Conservation (phyloP, 2,113 vertebrate genomes). For the Atherinomorus stipes region DNA sequence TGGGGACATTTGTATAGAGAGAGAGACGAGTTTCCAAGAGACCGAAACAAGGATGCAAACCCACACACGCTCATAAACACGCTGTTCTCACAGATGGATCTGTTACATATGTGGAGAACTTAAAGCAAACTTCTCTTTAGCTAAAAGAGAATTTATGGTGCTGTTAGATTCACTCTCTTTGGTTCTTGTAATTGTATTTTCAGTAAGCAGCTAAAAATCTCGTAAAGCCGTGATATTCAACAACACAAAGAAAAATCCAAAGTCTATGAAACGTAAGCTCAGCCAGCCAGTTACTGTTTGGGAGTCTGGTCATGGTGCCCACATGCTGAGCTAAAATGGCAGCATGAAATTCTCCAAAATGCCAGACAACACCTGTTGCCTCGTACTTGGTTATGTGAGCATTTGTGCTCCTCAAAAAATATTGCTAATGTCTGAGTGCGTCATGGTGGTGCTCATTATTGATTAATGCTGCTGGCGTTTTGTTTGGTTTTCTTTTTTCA, state of each 20-base stretch:
- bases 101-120: too few relatives aligned
- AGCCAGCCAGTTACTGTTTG: not conserved
- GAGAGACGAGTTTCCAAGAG: slow-evolving; percentile 16
- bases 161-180: too few relatives aligned
- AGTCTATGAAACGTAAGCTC: not conserved
- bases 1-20: not conserved
- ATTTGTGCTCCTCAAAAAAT: accelerated
- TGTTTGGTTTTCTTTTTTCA: slow-evolving; percentile 34
- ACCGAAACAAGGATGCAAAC: not conserved
- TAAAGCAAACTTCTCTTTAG: too few relatives aligned
- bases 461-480: slow-evolving; percentile 22
- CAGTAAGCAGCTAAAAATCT: not conserved
- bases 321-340: too few relatives aligned
- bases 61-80: not conserved
- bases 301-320: not conserved
- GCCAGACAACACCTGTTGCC: not conserved
- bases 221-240: too few relatives aligned
- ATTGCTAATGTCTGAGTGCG: not conserved
- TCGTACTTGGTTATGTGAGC: not conserved
- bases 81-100: too few relatives aligned
- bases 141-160: too few relatives aligned
- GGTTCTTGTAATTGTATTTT: too few relatives aligned
- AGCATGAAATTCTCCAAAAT: too few relatives aligned
- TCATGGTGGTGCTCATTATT: slow-evolving; percentile 3
- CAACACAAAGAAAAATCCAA: not conserved